Percentiles rank a stretch among this genome's conserved stretches.
Conservation (phyloP, 2,797 vertebrate genomes). For the Gymnoscopelus microlampas region DNA sequence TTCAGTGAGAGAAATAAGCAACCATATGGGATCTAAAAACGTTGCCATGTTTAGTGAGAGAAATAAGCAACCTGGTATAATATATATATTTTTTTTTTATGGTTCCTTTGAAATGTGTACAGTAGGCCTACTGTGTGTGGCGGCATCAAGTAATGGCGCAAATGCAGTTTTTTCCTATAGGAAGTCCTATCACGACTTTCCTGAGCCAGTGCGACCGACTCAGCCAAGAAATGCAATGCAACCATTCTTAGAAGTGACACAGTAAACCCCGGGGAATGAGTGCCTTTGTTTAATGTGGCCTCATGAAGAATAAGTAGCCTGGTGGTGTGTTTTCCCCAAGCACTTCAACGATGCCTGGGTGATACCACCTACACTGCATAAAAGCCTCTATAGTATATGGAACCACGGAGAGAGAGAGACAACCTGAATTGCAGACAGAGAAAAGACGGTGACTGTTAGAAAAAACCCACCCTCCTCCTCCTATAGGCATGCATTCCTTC, state of each 20-base stretch:
- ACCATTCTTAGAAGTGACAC: slow-evolving; percentile 34
- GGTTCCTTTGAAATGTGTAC: slow-evolving; percentile 23
- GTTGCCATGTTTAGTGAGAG: too few species aligned
- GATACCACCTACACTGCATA: slow-evolving; percentile 52
- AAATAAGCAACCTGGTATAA: too few species aligned
- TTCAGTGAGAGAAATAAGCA: too few species aligned
- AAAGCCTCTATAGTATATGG: slow-evolving; percentile 11
- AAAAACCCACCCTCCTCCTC: slow-evolving; percentile 5
- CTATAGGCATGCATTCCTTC: slow-evolving; percentile 40
- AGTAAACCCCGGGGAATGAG: slow-evolving; percentile 44
- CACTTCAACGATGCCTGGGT: slow-evolving; percentile 50
- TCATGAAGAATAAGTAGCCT: slow-evolving; percentile 66
- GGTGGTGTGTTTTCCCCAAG: slow-evolving; percentile 51
- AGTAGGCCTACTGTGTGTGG: too few species aligned
- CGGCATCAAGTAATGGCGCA: slow-evolving; percentile 16
- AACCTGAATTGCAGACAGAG: neutral
- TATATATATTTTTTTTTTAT: slow-evolving; percentile 6
- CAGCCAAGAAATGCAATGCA: slow-evolving; percentile 13
- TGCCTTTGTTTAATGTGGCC: slow-evolving; percentile 66
- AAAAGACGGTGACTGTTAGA: neutral
- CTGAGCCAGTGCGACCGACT: slow-evolving; percentile 18
- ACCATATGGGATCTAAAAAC: too few species aligned
- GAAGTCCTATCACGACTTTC: slow-evolving; percentile 32
- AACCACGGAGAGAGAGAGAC: slow-evolving; percentile 39
- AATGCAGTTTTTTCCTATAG: neutral